Conservation (phyloP, 2,888 invertebrate species). For the Lathronympha strigana region DNA sequence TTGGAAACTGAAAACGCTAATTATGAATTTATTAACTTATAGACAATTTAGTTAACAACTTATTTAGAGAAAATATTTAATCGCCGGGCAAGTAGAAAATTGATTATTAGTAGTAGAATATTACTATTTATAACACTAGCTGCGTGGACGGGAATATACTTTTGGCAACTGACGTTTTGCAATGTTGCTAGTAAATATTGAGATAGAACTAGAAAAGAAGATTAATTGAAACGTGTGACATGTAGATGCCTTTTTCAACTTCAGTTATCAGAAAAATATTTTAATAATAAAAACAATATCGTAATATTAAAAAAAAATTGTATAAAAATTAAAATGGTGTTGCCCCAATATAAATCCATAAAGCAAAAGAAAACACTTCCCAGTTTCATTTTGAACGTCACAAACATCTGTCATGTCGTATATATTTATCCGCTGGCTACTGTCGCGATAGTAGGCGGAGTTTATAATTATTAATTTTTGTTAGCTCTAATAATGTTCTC, state of each 20-base stretch:
- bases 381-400: constrained; percentile 66
- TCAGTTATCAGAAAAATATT: too few relatives aligned
- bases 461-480: constrained; percentile 63
- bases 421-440: constrained; percentile 44
- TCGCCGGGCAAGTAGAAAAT: too few relatives aligned
- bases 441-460: constrained; percentile 72
- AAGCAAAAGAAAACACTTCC: constrained; percentile 43
- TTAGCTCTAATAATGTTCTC: constrained; percentile 64
- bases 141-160: constrained; percentile 2
- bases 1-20: not conserved
- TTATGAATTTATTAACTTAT: not conserved
- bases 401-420: constrained; percentile 58
- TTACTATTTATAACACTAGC: not conserved
- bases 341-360: constrained; percentile 48
- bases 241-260: not conserved
- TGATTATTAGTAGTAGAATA: not conserved
- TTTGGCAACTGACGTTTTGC: constrained; percentile 15
- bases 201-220: not conserved
- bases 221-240: not conserved
- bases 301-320: not conserved
- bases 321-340: constrained; percentile 43
- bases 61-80: not conserved
- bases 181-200: constrained; percentile 22
- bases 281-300: not conserved
- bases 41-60: not conserved